Evolutionary conservation across 2,888 invertebrate species (phyloP).

Genomic region (Dicranocentrus wangi): DNA sequence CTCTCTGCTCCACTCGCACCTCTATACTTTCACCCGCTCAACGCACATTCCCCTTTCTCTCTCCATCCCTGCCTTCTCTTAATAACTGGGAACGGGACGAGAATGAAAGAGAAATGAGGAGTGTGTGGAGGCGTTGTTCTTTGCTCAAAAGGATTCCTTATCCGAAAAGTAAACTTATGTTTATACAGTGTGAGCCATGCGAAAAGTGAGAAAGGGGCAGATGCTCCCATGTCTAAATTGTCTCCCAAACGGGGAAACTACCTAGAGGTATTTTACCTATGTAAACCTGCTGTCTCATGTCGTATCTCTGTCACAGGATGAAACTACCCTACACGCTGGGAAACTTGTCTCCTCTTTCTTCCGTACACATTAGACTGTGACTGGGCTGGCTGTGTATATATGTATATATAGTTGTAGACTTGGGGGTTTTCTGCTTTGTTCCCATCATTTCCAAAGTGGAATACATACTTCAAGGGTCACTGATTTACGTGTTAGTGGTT

Average conservation of each 20-base stretch:
- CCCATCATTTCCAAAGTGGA: slow-evolving; percentile 11
- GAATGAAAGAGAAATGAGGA: slow-evolving; percentile 3
- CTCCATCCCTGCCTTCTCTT: background rate
- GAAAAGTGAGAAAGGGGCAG: slow-evolving; percentile 11
- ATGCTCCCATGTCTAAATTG: slow-evolving; percentile 17
- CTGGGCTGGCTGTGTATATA: too few species aligned
- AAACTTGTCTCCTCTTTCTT: background rate
- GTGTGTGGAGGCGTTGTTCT: background rate
- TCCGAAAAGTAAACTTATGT: slow-evolving; percentile 30
- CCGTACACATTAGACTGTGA: background rate
- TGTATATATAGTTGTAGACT: too few species aligned
- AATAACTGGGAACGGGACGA: background rate
- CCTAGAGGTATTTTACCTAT: slow-evolving; percentile 31
- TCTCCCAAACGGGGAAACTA: slow-evolving; percentile 8
- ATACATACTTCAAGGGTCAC: slow-evolving; percentile 50
- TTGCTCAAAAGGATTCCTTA: slow-evolving; percentile 13
- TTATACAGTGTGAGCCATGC: background rate
- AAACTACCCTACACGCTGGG: background rate
- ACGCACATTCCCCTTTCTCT: background rate
- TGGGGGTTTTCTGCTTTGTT: background rate
- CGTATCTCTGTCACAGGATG: slow-evolving; percentile 7
- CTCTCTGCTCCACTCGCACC: slow-evolving; percentile 6
- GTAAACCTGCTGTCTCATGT: slow-evolving; percentile 24
- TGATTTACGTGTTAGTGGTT: slow-evolving; percentile 65
- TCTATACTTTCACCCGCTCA: background rate